These are phyloP conservation scores for Decapterus maruadsi DNA, from an alignment of 2,797 vertebrate species.

Conservation along the genomic window DNA sequence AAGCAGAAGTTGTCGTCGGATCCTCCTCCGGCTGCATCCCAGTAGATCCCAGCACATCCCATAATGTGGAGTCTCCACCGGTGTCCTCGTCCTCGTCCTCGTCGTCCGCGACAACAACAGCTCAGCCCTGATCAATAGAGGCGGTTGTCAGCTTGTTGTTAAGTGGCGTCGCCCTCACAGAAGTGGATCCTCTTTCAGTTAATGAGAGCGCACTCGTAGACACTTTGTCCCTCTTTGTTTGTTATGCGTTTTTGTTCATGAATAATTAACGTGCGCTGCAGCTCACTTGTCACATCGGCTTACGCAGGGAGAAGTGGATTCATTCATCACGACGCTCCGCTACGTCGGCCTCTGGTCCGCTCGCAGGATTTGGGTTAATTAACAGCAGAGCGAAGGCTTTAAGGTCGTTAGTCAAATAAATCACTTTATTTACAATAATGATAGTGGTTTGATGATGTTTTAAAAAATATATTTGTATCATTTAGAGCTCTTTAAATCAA, in stretches of 20 bases:
- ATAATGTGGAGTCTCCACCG: too few species aligned
- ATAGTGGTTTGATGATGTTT: too few species aligned
- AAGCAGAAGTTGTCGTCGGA: constrained; percentile 29
- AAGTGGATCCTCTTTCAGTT: constrained; percentile 83
- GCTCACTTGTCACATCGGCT: constrained; percentile 77
- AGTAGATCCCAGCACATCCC: constrained; percentile 2
- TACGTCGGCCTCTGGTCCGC: constrained; percentile 3
- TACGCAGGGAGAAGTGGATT: constrained; percentile 71
- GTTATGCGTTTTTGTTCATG: constrained; percentile 80
- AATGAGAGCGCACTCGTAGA: constrained; percentile 83
- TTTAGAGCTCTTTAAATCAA: background rate
- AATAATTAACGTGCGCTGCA: constrained; percentile 86
- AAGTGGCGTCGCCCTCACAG: constrained; percentile 60
- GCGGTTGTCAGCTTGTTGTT: constrained; percentile 69
- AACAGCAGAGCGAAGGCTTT: background rate
- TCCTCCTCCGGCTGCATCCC: constrained; percentile 1
- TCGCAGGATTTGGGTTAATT: constrained; percentile 8
- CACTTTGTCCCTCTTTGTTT: constrained; percentile 87
- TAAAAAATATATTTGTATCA: too few species aligned
- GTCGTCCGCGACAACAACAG: background rate
- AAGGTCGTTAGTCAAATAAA: background rate
- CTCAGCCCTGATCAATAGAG: constrained; percentile 65
- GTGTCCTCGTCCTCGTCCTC: too few species aligned
- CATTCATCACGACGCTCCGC: constrained; percentile 63
- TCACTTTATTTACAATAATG: background rate